Percentiles rank a stretch among this genome's conserved stretches.
Evolutionary conservation across 1,140 invertebrate genomes (phyloP).

Genomic region (Hylaeus volcanicus): DNA sequence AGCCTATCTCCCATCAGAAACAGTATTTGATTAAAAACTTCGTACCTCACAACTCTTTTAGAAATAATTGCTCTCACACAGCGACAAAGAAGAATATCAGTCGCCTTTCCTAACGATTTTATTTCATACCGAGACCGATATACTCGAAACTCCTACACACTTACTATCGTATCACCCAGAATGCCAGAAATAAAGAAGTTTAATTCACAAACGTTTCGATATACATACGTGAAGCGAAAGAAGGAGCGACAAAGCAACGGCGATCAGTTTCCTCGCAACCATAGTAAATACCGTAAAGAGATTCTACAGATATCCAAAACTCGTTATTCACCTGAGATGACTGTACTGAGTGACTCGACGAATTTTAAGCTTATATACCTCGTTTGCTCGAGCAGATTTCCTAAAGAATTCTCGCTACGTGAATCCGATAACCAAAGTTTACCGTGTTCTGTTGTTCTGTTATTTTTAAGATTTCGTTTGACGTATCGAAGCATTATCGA

Average conservation of each 20-base stretch:
- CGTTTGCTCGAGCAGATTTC: background rate
- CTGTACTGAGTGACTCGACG: background rate
- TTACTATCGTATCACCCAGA: too few relatives aligned
- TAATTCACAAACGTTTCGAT: background rate
- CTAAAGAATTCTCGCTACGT: background rate
- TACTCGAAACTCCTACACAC: too few relatives aligned
- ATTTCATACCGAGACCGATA: too few relatives aligned
- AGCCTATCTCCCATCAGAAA: too few relatives aligned
- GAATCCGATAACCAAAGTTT: background rate
- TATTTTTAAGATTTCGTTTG: background rate
- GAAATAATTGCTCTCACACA: too few relatives aligned
- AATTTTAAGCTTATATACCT: slow-evolving; percentile 22
- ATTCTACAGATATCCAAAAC: too few relatives aligned
- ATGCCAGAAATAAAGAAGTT: too few relatives aligned
- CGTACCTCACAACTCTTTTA: too few relatives aligned
- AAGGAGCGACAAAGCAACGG: background rate
- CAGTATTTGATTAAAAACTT: too few relatives aligned
- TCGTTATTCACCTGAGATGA: background rate
- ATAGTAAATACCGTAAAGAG: background rate
- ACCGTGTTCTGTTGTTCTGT: background rate
- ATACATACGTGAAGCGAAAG: slow-evolving; percentile 3
- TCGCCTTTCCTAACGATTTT: too few relatives aligned
- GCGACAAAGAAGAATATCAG: too few relatives aligned
- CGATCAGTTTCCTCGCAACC: background rate
- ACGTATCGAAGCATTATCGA: background rate